Evolutionary conservation across 2,797 vertebrate species (phyloP).

Genomic region (Chiroxiphia lanceolata): DNA sequence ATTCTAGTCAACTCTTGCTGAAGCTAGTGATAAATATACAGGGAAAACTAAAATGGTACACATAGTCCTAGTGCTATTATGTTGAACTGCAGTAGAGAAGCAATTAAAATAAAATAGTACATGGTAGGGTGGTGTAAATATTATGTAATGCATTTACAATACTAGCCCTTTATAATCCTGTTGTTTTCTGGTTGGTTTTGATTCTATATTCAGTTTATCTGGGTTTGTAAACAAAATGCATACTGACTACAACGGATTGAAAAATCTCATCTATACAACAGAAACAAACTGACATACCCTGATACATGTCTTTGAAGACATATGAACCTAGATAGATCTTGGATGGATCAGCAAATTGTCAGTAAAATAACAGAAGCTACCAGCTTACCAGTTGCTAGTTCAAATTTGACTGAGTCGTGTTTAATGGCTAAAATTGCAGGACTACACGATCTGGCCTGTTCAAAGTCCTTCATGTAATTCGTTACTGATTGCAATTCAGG

Average conservation of each 20-base stretch:
- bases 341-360: neutral
- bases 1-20: neutral
- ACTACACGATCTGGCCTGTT: constrained; percentile 6
- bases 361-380: neutral
- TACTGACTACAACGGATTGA: neutral
- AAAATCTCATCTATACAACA: neutral
- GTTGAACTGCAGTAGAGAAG: neutral
- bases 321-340: neutral
- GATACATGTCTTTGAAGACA: neutral
- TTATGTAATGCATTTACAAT: neutral
- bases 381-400: neutral
- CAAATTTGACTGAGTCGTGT: constrained; percentile 12
- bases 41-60: neutral
- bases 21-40: neutral
- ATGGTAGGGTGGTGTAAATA: accelerated
- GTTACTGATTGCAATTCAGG: constrained; percentile 35
- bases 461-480: neutral
- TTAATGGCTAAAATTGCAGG: constrained; percentile 26
- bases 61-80: neutral
- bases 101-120: neutral
- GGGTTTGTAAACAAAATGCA: neutral
- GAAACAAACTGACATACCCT: neutral
- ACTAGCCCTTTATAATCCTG: neutral
- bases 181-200: neutral
- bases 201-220: neutral